Base-by-base conservation (phyloP, 2,113 vertebrate genomes). In the Potamarius usumacintae region DNA sequence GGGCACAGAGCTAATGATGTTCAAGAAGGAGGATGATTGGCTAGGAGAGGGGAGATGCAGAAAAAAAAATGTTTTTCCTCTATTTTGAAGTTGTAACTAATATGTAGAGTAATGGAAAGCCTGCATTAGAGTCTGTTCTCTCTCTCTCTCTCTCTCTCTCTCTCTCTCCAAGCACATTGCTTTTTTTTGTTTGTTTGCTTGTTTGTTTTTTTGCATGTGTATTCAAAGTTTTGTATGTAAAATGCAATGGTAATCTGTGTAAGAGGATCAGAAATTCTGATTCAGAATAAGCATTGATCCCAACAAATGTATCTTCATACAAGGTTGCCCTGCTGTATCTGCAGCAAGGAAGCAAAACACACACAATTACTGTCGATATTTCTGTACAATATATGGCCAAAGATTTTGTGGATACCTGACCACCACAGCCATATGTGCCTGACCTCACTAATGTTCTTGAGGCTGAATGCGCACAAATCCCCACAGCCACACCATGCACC, bases 241-340 rank as follows among this genome's bases (percentile, higher is more conserved):
- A 17, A 34, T n/a, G 60, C 20, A 77, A 34, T 87, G 67, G 34
- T 15, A 82, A 87, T 65, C 34, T 55, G 58, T 83, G 27, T 62
- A 65, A 76, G 69, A 82, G 60, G 83, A 22, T 88, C 71, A 83
- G 71, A 67, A 74, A 48, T 53, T 53, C 57, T 58, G 3, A 87
- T 42, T 90, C 79, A 85, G 69, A 65, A 74, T 82, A 42, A 78
- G 69, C 87, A 87, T 87, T 83, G 60, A 89, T 85, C 34, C 34
- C n/a, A 76, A 80, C 81, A 78, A 86, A 86, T 86, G 53, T 69
- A 77, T 83, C 58, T 42, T 85, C 42, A 69, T 78, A 71, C 52
- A 87, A 89, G 89, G 60, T 78, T 67, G 50, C 69, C n/a, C 57
- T 76, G 77, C 30, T 82, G 57, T 89, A 72, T 85, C 25, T 22